These are phyloP conservation scores for Epirrita christyi DNA, from an alignment of 2,888 invertebrate species.

Conservation along the genomic window DNA sequence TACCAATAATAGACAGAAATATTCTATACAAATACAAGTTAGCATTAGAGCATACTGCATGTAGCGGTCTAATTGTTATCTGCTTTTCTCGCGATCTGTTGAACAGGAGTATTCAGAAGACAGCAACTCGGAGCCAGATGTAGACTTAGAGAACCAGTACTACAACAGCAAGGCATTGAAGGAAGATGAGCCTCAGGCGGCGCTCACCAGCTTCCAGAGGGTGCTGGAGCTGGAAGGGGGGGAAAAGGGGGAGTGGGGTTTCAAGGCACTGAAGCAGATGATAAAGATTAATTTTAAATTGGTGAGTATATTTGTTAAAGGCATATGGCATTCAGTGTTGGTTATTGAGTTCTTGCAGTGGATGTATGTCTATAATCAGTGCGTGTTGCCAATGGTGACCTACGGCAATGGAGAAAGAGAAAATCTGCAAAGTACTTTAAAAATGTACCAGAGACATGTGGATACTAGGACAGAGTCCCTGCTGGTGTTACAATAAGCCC, in stretches of 20 bases:
- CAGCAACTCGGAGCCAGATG: constrained; percentile 99
- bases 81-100: no score
- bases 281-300: constrained; percentile 99
- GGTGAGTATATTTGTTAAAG: constrained; percentile 79
- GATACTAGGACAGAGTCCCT: no score
- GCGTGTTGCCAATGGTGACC: no score
- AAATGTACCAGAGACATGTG: no score
- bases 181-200: constrained; percentile 97
- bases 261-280: constrained; percentile 99
- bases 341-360: no score
- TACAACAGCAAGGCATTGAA: constrained; percentile 99
- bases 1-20: not conserved
- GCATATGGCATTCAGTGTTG: not conserved
- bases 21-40: not conserved
- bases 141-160: constrained; percentile 99
- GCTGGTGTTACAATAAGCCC: no score
- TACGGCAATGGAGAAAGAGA: no score
- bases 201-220: constrained; percentile 96
- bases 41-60: no score
- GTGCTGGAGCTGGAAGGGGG: constrained; percentile 98
- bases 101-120: constrained; percentile 99
- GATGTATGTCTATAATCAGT: no score
- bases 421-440: no score
- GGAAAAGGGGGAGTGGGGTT: constrained; percentile 99
- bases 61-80: no score